A percentile compares a stretch with the other conserved stretches of the same genome.
Evolutionary conservation across 2,888 invertebrate genomes (phyloP).

Genomic region (Argynnis bischoffii): DNA sequence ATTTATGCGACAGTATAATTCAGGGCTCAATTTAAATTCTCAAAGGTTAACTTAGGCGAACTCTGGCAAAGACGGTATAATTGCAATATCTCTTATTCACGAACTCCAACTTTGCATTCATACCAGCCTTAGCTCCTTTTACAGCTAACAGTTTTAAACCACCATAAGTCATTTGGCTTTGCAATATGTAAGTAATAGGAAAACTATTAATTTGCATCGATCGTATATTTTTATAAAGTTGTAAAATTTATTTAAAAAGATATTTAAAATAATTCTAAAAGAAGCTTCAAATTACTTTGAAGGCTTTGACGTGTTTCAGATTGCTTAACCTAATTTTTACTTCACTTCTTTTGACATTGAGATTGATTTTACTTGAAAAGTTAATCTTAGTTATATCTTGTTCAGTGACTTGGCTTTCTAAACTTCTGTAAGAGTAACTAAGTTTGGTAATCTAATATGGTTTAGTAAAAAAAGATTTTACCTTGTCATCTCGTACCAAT

Average conservation of each 20-base stretch:
- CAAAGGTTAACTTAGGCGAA: constrained; percentile 20
- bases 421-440: constrained; percentile 12
- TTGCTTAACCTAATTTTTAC: constrained; percentile 33
- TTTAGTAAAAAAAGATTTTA: constrained; percentile 15
- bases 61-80: constrained; percentile 16
- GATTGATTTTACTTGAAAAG: constrained; percentile 29
- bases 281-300: constrained; percentile 23
- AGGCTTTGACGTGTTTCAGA: constrained; percentile 33
- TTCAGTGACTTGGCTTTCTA: constrained; percentile 23
- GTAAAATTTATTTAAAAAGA: background rate
- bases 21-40: constrained; percentile 19
- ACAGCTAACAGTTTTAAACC: constrained; percentile 13
- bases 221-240: background rate
- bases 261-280: background rate
- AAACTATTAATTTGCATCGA: background rate
- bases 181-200: background rate
- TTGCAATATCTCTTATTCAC: constrained; percentile 30
- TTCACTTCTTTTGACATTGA: constrained; percentile 23
- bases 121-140: constrained; percentile 17
- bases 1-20: constrained; percentile 12
- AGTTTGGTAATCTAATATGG: constrained; percentile 21
- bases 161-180: background rate
- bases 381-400: constrained; percentile 31
- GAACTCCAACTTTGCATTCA: constrained; percentile 26
- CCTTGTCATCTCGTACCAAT: background rate